These are phyloP conservation scores for Parauchenoglanis punctatus DNA, from an alignment of 2,797 vertebrate genomes.

Conservation along the genomic window DNA sequence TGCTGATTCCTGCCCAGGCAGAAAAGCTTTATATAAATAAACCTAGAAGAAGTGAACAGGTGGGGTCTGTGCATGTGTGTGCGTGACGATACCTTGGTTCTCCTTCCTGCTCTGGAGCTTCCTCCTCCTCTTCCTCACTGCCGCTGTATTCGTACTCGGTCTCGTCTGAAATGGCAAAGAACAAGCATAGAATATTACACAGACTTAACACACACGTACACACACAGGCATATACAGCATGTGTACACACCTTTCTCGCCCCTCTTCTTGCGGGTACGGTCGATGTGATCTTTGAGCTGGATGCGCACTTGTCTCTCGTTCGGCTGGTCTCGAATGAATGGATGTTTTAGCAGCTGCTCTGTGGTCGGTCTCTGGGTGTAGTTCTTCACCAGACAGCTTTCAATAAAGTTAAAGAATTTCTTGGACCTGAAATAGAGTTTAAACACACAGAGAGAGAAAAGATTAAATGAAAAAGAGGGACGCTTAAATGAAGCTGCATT, in stretches of 20 bases:
- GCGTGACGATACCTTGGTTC: slow-evolving; percentile 93
- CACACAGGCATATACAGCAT: background rate
- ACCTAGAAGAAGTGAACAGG: background rate
- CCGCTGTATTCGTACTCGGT: slow-evolving; percentile 99
- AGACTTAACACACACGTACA: background rate
- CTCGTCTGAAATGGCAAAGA: slow-evolving; percentile 79
- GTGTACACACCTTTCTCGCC: slow-evolving; percentile 90
- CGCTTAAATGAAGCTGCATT: background rate
- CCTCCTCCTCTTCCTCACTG: slow-evolving; percentile 98
- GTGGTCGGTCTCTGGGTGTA: slow-evolving; percentile 96
- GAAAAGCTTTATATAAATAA: background rate
- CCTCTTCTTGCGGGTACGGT: slow-evolving; percentile 97
- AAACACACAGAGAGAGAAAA: background rate
- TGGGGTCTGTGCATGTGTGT: too few species aligned
- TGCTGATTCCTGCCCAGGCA: background rate
- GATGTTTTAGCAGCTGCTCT: slow-evolving; percentile 94
- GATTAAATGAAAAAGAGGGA: too few species aligned
- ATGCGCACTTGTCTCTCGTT: slow-evolving; percentile 98
- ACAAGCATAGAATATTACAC: background rate
- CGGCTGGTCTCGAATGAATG: slow-evolving; percentile 97
- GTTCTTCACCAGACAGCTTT: slow-evolving; percentile 97
- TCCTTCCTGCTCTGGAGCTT: slow-evolving; percentile 95
- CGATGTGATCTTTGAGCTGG: slow-evolving; percentile 98
- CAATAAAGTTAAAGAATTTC: slow-evolving; percentile 99
- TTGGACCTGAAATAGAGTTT: slow-evolving; percentile 84